Evolutionary conservation across 2,113 vertebrate genomes (phyloP), one percentile per base, ranked within the genome.

Genomic region (Chloroceryle aenea): DNA sequence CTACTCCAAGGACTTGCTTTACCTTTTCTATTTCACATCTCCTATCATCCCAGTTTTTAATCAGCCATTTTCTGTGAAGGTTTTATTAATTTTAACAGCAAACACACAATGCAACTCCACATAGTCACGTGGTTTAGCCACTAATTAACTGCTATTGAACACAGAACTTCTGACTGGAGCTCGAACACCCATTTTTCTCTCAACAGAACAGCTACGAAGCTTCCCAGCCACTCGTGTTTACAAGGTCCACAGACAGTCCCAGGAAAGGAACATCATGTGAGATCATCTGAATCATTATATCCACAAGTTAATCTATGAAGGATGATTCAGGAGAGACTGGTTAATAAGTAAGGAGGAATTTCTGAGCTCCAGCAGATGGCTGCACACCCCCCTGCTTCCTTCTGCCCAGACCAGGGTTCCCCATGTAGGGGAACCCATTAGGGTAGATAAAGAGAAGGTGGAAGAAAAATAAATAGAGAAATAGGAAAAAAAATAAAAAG

Each of bases 81-180:
- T 40, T 86, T 91, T 43, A 87, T 82, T 93, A 20, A 77, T 83
- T 88, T 68, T 53, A 84, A 96, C 9, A 52, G 72, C 47, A 86
- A 77, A 63, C 43, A 59, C 34, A 71, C 27, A 74, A 47, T 15
- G 42, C 26, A 69, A 47, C 25, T 75, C 48, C 64, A 75, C 47
- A 48, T 25, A 74, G 25, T 80, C 17, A 63, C 12, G 55, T 67
- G 32, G 27, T 86, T 81, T 47, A 89, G 72, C 32, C 26, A 21
- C 71, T 91, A 26, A 78, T 90, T 74, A 90, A 72, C 38, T 76
- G 56, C 40, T 75, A 13, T 7, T 80, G 30, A 93, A 64, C 63
- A 61, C 25, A 64, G 10, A 64, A 4, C 38, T 85, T 64, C 55
- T 74, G 30, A n/a, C 34, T 84, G 52, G 18, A 83, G 38, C 52